phyloP scores from a whole-genome alignment of 1,140 invertebrate species.

The Danaus melanippus region DNA sequence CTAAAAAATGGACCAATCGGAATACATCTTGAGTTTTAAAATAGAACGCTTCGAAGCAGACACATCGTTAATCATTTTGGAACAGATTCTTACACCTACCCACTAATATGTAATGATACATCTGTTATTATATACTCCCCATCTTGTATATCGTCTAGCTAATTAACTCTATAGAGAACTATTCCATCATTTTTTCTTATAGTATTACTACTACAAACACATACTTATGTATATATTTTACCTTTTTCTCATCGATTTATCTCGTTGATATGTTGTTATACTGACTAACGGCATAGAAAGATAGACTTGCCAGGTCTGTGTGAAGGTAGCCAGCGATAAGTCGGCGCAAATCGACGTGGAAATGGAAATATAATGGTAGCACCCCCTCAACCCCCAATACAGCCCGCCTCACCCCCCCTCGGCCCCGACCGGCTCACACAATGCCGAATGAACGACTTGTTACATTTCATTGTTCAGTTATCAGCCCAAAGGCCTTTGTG shows the following conservation, averaged over 20 bases:
- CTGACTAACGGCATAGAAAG: conserved; percentile 66
- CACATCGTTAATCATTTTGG: conserved; percentile 53
- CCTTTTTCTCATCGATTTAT: conserved; percentile 1
- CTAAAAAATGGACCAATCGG: conserved; percentile 55
- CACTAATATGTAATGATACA: conserved; percentile 29
- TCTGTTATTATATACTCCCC: conserved; percentile 17
- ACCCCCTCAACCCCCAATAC: conserved; percentile 23
- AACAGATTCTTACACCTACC: conserved; percentile 35
- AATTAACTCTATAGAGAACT: conserved; percentile 12
- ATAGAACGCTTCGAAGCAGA: conserved; percentile 48
- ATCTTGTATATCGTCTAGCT: conserved; percentile 16
- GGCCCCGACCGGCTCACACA: conserved; percentile 33
- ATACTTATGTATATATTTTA: background rate
- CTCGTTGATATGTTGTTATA: conserved; percentile 28
- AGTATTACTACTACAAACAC: too few relatives aligned
- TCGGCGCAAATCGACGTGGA: conserved; percentile 65
- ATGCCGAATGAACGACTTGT: conserved; percentile 67
- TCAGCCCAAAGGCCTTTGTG: conserved; percentile 67
- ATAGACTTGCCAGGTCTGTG: conserved; percentile 62
- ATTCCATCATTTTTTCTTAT: too few relatives aligned
- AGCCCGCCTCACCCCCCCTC: conserved; percentile 23
- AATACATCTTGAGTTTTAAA: conserved; percentile 44
- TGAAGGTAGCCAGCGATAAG: conserved; percentile 66
- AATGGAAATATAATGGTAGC: conserved; percentile 71
- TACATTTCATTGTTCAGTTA: conserved; percentile 72